Evolutionary conservation across 1,140 invertebrate genomes (phyloP).

Genomic region (Pogonomyrmex barbatus): DNA sequence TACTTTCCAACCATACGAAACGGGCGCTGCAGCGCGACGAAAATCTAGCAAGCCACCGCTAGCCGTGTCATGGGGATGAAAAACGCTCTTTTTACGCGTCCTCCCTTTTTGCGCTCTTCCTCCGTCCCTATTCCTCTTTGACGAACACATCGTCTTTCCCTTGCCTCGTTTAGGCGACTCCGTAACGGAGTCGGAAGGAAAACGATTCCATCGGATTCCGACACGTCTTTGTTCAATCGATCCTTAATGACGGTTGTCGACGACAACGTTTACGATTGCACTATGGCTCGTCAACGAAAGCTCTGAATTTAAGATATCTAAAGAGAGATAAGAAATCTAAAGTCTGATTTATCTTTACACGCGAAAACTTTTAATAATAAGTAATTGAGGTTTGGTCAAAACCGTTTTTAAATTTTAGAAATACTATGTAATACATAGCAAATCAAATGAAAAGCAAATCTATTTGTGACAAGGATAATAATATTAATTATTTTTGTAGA

Average conservation of each 20-base stretch:
- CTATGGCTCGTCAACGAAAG: background rate
- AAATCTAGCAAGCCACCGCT: conserved; percentile 67
- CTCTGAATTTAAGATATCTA: conserved; percentile 12
- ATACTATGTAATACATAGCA: background rate
- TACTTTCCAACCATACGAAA: conserved; percentile 66
- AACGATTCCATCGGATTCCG: conserved; percentile 60
- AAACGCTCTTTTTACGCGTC: conserved; percentile 72
- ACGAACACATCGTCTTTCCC: conserved; percentile 27
- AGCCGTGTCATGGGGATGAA: conserved; percentile 73
- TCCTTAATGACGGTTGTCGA: conserved; percentile 52
- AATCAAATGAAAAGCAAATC: background rate
- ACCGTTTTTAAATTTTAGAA: background rate
- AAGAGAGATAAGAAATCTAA: background rate
- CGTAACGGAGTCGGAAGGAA: conserved; percentile 18
- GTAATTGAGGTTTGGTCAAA: background rate
- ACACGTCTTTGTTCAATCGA: conserved; percentile 53
- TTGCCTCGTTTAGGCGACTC: conserved; percentile 37
- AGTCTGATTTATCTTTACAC: background rate
- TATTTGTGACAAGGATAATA: background rate
- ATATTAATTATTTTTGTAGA: background rate
- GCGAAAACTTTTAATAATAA: background rate
- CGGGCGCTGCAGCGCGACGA: conserved; percentile 64
- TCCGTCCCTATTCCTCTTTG: background rate
- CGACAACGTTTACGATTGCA: conserved; percentile 1
- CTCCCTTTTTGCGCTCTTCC: conserved; percentile 31